phyloP scores from a whole-genome alignment of 2,888 invertebrate genomes.

The Epicampocera succincta region DNA sequence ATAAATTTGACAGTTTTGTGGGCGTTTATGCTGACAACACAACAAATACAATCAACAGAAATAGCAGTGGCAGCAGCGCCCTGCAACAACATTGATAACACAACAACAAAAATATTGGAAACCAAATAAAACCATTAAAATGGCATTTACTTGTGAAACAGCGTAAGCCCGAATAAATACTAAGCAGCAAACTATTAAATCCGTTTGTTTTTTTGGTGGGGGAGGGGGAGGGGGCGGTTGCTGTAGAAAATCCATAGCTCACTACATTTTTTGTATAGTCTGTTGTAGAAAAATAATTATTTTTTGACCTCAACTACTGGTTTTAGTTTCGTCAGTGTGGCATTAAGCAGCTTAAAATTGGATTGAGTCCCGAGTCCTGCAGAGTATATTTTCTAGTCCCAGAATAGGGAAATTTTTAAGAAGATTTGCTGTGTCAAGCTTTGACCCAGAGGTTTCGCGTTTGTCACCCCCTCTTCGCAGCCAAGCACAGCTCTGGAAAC shows the following conservation, averaged over 20 bases:
- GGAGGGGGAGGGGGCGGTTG: no score
- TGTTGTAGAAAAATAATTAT: no score
- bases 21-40: slow-evolving; percentile 79
- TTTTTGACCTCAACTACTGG: no score
- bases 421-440: no score
- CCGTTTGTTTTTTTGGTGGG: neutral
- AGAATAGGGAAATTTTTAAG: no score
- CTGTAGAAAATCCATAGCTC: neutral
- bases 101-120: slow-evolving; percentile 16
- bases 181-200: neutral
- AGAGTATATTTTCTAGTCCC: no score
- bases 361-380: no score
- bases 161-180: slow-evolving; percentile 9
- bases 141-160: slow-evolving; percentile 58
- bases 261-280: no score
- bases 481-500: slow-evolving; percentile 21
- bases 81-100: slow-evolving; percentile 40
- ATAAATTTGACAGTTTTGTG: slow-evolving; percentile 80
- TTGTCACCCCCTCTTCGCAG: slow-evolving; percentile 18
- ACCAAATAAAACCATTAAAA: slow-evolving; percentile 59
- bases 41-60: slow-evolving; percentile 72
- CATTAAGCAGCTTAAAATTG: no score
- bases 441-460: no score
- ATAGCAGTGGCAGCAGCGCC: slow-evolving; percentile 49
- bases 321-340: no score